A percentile compares a stretch with the other conserved stretches of the same genome.
These are phyloP conservation scores for Trematocara zebra DNA, from an alignment of 2,113 vertebrate species.

Conservation along the genomic window DNA sequence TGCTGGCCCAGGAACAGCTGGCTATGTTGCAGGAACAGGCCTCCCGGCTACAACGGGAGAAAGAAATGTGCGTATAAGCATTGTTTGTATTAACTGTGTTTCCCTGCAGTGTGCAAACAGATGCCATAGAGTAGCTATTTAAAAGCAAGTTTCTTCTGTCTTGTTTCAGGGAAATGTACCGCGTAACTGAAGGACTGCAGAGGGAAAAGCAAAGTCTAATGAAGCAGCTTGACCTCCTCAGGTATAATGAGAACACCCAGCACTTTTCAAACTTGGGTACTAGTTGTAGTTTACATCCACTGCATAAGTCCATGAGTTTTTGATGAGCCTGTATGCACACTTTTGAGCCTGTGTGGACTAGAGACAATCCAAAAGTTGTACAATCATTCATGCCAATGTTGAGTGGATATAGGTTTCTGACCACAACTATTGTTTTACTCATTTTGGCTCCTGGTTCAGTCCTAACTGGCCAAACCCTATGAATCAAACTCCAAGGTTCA, in stretches of 20 bases:
- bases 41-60: slow-evolving; percentile 78
- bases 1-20: slow-evolving; percentile 81
- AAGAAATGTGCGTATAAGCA: slow-evolving; percentile 79
- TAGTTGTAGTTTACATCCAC: neutral
- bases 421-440: neutral
- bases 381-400: neutral
- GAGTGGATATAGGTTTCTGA: neutral
- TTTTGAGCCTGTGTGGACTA: neutral
- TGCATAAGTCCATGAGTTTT: neutral
- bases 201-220: slow-evolving; percentile 86
- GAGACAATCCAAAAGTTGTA: neutral
- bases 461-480: neutral
- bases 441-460: neutral
- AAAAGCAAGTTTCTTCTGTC: neutral
- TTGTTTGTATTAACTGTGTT: neutral
- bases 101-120: neutral
- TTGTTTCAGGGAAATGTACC: slow-evolving; percentile 82
- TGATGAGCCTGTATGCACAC: neutral
- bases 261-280: neutral
- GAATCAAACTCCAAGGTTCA: neutral
- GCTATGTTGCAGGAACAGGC: slow-evolving; percentile 80
- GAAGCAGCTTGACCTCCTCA: slow-evolving; percentile 89
- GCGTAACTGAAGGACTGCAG: slow-evolving; percentile 84
- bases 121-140: neutral
- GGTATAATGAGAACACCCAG: slow-evolving; percentile 62